Evolutionary conservation across 2,888 invertebrate genomes (phyloP).

Genomic region (Yponomeuta malinellus): DNA sequence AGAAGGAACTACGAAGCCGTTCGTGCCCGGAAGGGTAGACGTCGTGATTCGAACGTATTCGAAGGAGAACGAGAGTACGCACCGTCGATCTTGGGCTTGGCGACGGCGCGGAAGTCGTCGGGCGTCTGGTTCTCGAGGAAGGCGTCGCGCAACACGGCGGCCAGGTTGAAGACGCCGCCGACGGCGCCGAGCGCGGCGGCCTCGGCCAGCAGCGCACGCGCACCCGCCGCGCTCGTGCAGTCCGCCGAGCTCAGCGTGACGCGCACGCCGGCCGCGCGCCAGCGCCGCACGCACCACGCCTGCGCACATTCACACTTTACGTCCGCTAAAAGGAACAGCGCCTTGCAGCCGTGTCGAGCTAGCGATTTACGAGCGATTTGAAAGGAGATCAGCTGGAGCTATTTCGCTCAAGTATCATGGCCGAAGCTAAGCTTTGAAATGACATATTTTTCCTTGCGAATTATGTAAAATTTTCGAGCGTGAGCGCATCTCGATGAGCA

Average conservation of each 20-base stretch:
- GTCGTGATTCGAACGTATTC: too few species aligned
- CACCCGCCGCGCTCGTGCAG: constrained; percentile 77
- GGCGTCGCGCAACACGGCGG: constrained; percentile 92
- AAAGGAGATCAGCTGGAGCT: too few species aligned
- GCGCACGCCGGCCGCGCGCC: constrained; percentile 77
- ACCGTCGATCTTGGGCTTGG: constrained; percentile 89
- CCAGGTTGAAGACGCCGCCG: constrained; percentile 95
- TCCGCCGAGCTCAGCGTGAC: constrained; percentile 80
- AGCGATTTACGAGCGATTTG: too few species aligned
- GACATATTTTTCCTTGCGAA: too few species aligned
- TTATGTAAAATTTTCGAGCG: too few species aligned
- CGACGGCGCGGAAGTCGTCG: constrained; percentile 86
- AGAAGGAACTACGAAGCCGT: too few species aligned
- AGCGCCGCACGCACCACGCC: constrained; percentile 47
- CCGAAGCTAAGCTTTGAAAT: too few species aligned
- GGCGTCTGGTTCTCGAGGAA: constrained; percentile 90
- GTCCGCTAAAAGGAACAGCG: too few species aligned
- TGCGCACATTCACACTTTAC: constrained; percentile 75
- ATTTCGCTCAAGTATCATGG: too few species aligned
- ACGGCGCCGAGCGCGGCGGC: constrained; percentile 81
- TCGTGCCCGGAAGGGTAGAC: too few species aligned
- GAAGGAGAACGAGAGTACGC: background rate
- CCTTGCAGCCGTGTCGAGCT: too few species aligned
- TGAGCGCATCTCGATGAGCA: too few species aligned
- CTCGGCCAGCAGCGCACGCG: constrained; percentile 77